Evolutionary conservation across 2,797 vertebrate genomes (phyloP).

Genomic region (Rhodeus uyekii): DNA sequence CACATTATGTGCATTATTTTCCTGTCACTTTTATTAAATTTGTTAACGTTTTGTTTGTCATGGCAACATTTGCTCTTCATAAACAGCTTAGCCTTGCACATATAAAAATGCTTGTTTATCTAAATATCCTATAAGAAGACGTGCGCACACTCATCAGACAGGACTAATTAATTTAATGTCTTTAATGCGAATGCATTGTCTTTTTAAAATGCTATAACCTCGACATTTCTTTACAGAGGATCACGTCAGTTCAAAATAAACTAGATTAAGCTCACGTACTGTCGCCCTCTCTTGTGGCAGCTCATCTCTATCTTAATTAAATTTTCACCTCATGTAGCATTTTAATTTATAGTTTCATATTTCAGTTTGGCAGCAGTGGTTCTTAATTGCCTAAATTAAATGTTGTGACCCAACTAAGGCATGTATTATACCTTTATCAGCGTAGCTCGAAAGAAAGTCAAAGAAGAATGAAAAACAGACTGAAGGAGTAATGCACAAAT

Average conservation of each 20-base stretch:
- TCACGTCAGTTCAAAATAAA: conserved; percentile 11
- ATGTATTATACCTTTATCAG: conserved; percentile 35
- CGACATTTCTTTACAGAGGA: conserved; percentile 13
- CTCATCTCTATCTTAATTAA: conserved; percentile 30
- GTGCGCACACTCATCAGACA: neutral
- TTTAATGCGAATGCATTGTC: neutral
- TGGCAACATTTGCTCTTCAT: neutral
- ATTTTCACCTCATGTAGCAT: conserved; percentile 37
- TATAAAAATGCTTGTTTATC: neutral
- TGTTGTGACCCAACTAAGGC: conserved; percentile 44
- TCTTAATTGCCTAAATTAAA: conserved; percentile 57
- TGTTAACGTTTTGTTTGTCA: conserved; percentile 1
- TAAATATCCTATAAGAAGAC: neutral
- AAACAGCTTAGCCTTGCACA: neutral
- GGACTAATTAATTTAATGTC: neutral
- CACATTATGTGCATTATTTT: conserved; percentile 16
- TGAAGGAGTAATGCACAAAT: conserved; percentile 31
- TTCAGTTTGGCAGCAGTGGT: conserved; percentile 23
- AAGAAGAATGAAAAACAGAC: neutral
- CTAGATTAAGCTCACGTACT: conserved; percentile 33
- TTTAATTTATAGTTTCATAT: conserved; percentile 48
- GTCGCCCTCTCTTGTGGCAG: conserved; percentile 39
- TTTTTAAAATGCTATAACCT: neutral
- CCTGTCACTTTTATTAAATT: conserved; percentile 13
- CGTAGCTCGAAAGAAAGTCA: neutral